phyloP scores from a whole-genome alignment of 2,797 vertebrate species.

The Myotis myotis region DNA sequence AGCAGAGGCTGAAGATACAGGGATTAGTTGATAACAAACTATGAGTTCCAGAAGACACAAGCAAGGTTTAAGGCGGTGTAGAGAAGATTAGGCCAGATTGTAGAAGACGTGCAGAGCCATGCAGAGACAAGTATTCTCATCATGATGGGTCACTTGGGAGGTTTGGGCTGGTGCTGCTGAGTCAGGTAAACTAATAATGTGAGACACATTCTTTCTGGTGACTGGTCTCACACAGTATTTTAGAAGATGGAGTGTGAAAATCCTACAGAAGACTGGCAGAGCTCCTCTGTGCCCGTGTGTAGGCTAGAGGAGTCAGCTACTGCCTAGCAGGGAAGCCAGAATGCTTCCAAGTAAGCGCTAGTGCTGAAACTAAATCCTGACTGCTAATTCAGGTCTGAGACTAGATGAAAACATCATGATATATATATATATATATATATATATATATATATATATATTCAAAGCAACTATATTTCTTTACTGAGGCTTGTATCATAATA shows the following conservation, averaged over 20 bases:
- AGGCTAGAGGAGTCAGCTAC: background rate
- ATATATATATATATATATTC: background rate
- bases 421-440: too few relatives aligned
- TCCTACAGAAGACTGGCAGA: background rate
- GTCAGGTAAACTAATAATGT: background rate
- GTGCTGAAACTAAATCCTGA: background rate
- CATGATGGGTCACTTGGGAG: background rate
- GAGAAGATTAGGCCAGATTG: background rate
- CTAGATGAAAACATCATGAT: background rate
- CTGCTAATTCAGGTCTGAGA: background rate
- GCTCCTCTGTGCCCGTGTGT: accelerated
- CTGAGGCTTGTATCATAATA: background rate
- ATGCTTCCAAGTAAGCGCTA: background rate
- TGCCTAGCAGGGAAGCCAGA: background rate
- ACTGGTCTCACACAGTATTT: background rate
- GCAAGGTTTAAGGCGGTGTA: background rate
- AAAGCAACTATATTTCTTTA: background rate
- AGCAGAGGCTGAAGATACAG: background rate
- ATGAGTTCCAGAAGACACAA: background rate
- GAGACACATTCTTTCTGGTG: background rate
- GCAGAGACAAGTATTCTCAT: background rate
- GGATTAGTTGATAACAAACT: background rate
- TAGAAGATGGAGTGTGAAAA: background rate
- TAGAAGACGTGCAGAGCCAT: background rate
- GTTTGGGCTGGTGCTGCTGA: background rate